Conservation (phyloP, 1,140 invertebrate species). For the Charaxes varanes region DNA sequence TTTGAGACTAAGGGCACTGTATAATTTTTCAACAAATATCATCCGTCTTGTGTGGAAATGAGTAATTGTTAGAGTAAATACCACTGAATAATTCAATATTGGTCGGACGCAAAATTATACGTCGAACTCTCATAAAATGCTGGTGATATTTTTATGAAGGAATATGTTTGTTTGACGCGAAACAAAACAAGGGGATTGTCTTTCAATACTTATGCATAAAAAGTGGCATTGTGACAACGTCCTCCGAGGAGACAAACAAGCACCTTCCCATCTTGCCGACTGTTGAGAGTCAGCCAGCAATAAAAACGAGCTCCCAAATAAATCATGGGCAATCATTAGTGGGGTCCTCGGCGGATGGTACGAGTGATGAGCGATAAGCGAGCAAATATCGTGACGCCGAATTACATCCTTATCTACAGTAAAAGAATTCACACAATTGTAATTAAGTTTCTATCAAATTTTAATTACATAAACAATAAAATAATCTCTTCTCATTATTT, state of each 20-base stretch:
- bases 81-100: too few relatives aligned
- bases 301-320: constrained; percentile 32
- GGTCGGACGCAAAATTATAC: too few relatives aligned
- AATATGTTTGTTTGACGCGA: background rate
- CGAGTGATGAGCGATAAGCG: constrained; percentile 6
- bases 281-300: constrained; percentile 19
- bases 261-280: constrained; percentile 24
- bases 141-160: too few relatives aligned
- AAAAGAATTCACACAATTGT: too few relatives aligned
- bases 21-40: background rate
- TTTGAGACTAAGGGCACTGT: background rate
- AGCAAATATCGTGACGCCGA: too few relatives aligned
- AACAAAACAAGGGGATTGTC: background rate
- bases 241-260: constrained; percentile 18
- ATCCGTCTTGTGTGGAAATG: too few relatives aligned
- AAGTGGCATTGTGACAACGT: constrained; percentile 10
- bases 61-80: too few relatives aligned
- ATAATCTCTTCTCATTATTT: too few relatives aligned
- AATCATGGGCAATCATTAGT: constrained; percentile 36
- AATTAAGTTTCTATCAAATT: too few relatives aligned
- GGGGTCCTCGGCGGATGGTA: constrained; percentile 12
- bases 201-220: constrained; percentile 8
- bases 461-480: too few relatives aligned
- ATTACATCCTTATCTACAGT: too few relatives aligned
- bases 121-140: too few relatives aligned